Percentiles rank a stretch among this genome's conserved stretches.
Evolutionary conservation across 2,888 invertebrate genomes (phyloP).

Genomic region (Diarsia rubi): DNA sequence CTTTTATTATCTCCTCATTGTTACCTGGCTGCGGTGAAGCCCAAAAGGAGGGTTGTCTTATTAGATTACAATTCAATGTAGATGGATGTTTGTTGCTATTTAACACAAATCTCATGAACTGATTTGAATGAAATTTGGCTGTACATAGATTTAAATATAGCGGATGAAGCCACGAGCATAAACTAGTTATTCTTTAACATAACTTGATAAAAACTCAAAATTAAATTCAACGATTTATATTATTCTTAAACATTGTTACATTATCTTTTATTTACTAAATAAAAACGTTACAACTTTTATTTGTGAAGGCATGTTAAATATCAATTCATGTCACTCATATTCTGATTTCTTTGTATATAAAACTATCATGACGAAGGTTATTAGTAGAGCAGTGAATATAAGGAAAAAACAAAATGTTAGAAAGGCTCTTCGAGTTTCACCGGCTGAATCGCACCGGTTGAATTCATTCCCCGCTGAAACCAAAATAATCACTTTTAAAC

Average conservation of each 20-base stretch:
- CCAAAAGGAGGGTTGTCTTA: no score
- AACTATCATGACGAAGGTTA: not conserved
- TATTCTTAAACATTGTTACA: not conserved
- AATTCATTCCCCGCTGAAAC: not conserved
- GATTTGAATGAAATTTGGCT: not conserved
- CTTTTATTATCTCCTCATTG: no score
- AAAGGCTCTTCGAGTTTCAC: not conserved
- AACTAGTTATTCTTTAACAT: not conserved
- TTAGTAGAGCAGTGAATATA: not conserved
- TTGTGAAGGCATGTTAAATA: not conserved
- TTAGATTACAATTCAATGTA: not conserved
- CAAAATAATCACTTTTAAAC: not conserved
- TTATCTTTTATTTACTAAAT: not conserved
- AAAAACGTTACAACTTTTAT: not conserved
- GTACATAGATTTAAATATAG: not conserved
- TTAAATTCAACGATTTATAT: conserved; percentile 7
- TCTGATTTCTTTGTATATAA: not conserved
- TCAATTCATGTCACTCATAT: not conserved
- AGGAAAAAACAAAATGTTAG: not conserved
- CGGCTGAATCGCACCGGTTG: not conserved
- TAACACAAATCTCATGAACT: not conserved
- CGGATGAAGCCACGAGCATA: not conserved
- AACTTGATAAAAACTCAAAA: not conserved
- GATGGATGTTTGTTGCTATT: not conserved
- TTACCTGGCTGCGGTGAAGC: no score